Base-by-base conservation (phyloP, 2,888 invertebrate genomes). In the Resseliella maxima region DNA sequence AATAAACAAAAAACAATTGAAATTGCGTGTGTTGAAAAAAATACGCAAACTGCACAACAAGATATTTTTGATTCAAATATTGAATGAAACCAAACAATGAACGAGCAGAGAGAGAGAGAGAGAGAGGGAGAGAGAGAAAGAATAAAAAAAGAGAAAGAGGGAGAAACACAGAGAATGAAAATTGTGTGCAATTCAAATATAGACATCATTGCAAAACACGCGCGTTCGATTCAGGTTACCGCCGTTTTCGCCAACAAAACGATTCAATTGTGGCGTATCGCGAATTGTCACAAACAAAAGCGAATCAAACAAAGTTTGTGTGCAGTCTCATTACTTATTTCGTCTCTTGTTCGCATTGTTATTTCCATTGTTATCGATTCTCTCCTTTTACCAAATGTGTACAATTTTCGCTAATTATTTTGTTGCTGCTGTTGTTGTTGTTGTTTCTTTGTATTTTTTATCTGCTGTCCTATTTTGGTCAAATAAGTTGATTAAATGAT, bases 131-230 rank as follows among this genome's bases (percentile, higher is more conserved):
- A n/a, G n/a, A n/a, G n/a, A n/a, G n/a, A 8, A 50, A 59, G 1
- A 24, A 24, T 59, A 59, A 59, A 15, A 59, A n/a, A 24, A 59
- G 3, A n/a, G 24, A 59, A n/a, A 6, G 59, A n/a, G 5, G 24
- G 6, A n/a, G 15, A 24, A 50, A 50, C 15, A 50, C n/a, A 50
- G 21, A 10, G 15, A 50, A 50, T 2, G 15, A 50, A 50, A 18
- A 50, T 18, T 10, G 24, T 24, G 24, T 59, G 24, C 6, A 24
- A 24, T 59, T 24, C 31, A 6, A 72, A 72, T 72, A 72, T 12
- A 72, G 72, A 72, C 72, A 72, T 72, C 72, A 72, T 72, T 31
- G 72, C 72, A 72, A 72, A 72, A 72, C 72, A 72, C 31, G 72
- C 31, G 72, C 72, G 15, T 31, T 35, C n/a, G 18, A 72, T 72